Evolutionary conservation across 2,113 vertebrate species (phyloP).

Genomic region (Oxyura jamaicensis): DNA sequence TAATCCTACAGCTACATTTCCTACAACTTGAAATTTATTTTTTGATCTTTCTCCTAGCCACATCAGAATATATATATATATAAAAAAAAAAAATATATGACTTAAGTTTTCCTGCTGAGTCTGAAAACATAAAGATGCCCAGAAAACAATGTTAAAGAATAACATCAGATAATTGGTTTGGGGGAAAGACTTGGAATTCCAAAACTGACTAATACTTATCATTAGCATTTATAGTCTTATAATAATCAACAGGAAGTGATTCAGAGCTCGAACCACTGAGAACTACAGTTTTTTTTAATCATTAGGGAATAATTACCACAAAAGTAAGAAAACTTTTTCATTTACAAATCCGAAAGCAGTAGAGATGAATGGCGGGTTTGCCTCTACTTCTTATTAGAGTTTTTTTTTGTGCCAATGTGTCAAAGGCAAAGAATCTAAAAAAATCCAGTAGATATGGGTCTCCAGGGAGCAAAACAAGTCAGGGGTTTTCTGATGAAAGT

Average conservation of each 20-base stretch:
- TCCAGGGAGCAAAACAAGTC: neutral
- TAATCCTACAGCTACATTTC: neutral
- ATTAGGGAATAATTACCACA: neutral
- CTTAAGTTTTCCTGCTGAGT: neutral
- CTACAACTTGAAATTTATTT: neutral
- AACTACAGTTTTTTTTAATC: neutral
- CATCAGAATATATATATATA: neutral
- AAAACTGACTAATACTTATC: neutral
- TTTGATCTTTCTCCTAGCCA: neutral
- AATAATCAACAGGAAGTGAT: neutral
- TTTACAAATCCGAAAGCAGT: neutral
- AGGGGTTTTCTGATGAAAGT: conserved; percentile 46
- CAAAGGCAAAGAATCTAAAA: conserved; percentile 25
- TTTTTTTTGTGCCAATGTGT: neutral
- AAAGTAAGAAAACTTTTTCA: conserved; percentile 3
- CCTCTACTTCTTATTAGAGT: neutral
- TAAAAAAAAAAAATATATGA: neutral
- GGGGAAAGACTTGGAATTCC: neutral
- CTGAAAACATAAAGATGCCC: neutral
- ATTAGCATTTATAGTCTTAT: neutral
- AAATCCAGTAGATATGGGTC: neutral
- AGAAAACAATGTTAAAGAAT: neutral
- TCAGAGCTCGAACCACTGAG: neutral
- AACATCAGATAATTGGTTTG: neutral
- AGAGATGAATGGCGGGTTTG: neutral